These are phyloP conservation scores for Schrankia costaestrigalis DNA, from an alignment of 2,888 invertebrate genomes.

Conservation along the genomic window DNA sequence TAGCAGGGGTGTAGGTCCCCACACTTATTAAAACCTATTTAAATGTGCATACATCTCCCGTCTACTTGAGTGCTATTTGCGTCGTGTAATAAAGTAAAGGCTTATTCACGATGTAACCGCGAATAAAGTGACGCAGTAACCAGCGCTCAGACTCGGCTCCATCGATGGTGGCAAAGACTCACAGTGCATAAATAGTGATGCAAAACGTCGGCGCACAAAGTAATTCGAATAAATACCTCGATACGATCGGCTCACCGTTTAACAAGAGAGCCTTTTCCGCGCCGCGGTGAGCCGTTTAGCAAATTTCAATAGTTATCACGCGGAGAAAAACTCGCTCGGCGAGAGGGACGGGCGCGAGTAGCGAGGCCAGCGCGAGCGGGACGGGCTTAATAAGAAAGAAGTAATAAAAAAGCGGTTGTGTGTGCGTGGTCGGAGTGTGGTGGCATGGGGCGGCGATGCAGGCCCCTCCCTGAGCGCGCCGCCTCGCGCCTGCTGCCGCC, in stretches of 20 bases:
- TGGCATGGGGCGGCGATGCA: conserved; percentile 75
- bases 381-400: conserved; percentile 74
- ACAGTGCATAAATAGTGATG: conserved; percentile 68
- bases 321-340: conserved; percentile 72
- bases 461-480: conserved; percentile 76
- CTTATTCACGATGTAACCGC: conserved; percentile 51
- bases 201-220: conserved; percentile 58
- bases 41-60: conserved; percentile 19
- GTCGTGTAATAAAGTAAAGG: conserved; percentile 44
- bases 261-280: conserved; percentile 79
- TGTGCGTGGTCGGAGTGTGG: conserved; percentile 77
- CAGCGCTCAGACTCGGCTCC: conserved; percentile 35
- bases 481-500: conserved; percentile 65
- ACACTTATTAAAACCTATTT: conserved; percentile 17
- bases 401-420: conserved; percentile 78
- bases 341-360: conserved; percentile 58
- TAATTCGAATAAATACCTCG: conserved; percentile 74
- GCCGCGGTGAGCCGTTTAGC: conserved; percentile 79
- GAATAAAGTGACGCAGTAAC: conserved; percentile 50
- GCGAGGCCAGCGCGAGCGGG: conserved; percentile 59
- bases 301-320: conserved; percentile 81
- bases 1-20: conserved; percentile 6
- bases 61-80: conserved; percentile 36
- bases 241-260: conserved; percentile 76
- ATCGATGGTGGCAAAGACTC: conserved; percentile 41